Evolutionary conservation across 2,888 invertebrate species (phyloP).

Genomic region (Agrilus mali): DNA sequence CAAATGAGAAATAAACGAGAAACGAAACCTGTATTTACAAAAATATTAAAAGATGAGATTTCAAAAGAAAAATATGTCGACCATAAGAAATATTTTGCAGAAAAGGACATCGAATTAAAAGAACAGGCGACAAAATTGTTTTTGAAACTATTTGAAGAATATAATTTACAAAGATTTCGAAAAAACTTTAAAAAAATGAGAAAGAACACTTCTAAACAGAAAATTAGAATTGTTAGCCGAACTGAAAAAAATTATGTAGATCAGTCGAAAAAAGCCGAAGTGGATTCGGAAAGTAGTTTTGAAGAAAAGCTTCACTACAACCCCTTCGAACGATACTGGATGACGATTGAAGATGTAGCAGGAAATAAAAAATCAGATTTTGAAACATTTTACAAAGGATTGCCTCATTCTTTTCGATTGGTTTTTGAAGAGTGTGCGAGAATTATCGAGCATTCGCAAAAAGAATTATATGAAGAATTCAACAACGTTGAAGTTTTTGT

Average conservation of each 20-base stretch:
- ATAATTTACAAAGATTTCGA: background rate
- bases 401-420: conserved; percentile 21
- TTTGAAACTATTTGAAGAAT: conserved; percentile 1
- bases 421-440: conserved; percentile 25
- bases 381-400: conserved; percentile 16
- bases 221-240: background rate
- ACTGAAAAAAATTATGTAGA: background rate
- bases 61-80: conserved; percentile 2
- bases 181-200: background rate
- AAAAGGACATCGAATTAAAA: conserved; percentile 4
- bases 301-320: conserved; percentile 17
- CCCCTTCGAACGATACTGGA: conserved; percentile 25
- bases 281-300: background rate
- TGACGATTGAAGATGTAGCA: conserved; percentile 17
- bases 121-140: conserved; percentile 1
- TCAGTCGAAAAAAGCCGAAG: background rate
- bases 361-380: conserved; percentile 15
- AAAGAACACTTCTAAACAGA: background rate
- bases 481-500: conserved; percentile 12
- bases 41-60: background rate
- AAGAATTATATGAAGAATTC: conserved; percentile 23
- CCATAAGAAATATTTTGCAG: conserved; percentile 1
- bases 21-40: background rate
- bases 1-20: background rate
- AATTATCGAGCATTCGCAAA: conserved; percentile 22